These are phyloP conservation scores for Engystomops pustulosus DNA, from an alignment of 2,113 vertebrate genomes.

Conservation along the genomic window DNA sequence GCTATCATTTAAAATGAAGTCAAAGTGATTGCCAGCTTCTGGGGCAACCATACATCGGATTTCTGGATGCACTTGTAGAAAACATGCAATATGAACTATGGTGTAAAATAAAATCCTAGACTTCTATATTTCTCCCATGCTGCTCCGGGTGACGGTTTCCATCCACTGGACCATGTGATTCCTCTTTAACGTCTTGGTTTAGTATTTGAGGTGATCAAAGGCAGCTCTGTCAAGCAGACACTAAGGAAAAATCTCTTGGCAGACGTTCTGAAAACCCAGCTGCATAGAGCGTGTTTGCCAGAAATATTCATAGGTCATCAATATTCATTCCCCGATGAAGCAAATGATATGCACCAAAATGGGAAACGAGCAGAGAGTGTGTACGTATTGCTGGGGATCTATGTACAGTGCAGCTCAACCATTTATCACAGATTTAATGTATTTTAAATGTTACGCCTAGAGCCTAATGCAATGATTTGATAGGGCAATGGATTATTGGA, in stretches of 20 bases:
- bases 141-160: slow-evolving; percentile 31
- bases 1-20: slow-evolving; percentile 12
- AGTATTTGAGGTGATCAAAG: slow-evolving; percentile 60
- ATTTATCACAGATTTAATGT: slow-evolving; percentile 50
- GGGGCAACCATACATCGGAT: not conserved
- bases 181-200: slow-evolving; percentile 56
- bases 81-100: not conserved
- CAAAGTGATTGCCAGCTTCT: slow-evolving; percentile 28
- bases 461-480: slow-evolving; percentile 39
- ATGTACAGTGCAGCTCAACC: slow-evolving; percentile 29
- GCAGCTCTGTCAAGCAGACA: slow-evolving; percentile 54
- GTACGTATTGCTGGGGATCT: slow-evolving; percentile 39
- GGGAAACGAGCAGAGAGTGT: slow-evolving; percentile 14
- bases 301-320: slow-evolving; percentile 60
- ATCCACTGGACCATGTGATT: slow-evolving; percentile 54
- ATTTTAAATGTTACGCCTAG: slow-evolving; percentile 51
- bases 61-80: not conserved
- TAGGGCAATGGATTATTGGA: not conserved
- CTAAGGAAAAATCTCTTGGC: slow-evolving; percentile 56
- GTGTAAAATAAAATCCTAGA: not conserved
- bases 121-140: not conserved
- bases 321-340: slow-evolving; percentile 55
- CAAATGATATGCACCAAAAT: slow-evolving; percentile 55
- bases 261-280: slow-evolving; percentile 52
- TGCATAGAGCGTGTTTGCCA: slow-evolving; percentile 51